Conservation (phyloP, 2,888 invertebrate genomes). For the Plebejus argus region DNA sequence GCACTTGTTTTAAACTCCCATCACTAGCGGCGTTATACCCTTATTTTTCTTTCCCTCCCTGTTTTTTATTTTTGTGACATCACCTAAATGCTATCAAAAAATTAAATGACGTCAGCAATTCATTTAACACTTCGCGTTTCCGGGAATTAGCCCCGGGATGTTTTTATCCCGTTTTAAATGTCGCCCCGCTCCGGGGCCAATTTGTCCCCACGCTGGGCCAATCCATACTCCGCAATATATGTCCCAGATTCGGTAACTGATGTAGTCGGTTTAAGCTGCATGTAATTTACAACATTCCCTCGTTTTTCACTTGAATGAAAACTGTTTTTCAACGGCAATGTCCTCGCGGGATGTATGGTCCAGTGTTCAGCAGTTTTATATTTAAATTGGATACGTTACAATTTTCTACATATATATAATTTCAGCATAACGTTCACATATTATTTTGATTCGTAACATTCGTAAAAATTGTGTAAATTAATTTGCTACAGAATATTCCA, state of each 20-base stretch:
- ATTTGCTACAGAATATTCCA: too few relatives aligned
- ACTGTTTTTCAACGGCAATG: background rate
- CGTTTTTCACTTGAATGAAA: conserved; percentile 1
- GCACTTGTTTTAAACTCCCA: too few relatives aligned
- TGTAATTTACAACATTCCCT: conserved; percentile 8
- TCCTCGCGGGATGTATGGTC: background rate
- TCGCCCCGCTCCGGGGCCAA: background rate
- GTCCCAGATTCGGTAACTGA: conserved; percentile 12
- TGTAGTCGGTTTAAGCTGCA: conserved; percentile 14
- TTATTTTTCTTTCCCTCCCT: background rate
- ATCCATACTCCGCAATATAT: background rate
- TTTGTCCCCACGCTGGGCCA: background rate
- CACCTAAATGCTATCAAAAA: background rate
- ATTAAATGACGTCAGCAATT: background rate
- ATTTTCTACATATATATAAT: too few relatives aligned
- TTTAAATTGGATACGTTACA: background rate
- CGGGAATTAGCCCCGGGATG: background rate
- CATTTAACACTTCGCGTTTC: background rate
- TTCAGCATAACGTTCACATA: too few relatives aligned
- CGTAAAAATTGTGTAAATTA: too few relatives aligned
- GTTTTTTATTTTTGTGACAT: background rate
- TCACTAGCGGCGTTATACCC: too few relatives aligned
- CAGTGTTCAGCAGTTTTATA: background rate
- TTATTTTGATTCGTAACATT: too few relatives aligned
- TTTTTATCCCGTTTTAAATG: conserved; percentile 10